A percentile compares a stretch with the other conserved stretches of the same genome.
Evolutionary conservation across 2,113 vertebrate genomes (phyloP).

Genomic region (Protomyctophum bolini): DNA sequence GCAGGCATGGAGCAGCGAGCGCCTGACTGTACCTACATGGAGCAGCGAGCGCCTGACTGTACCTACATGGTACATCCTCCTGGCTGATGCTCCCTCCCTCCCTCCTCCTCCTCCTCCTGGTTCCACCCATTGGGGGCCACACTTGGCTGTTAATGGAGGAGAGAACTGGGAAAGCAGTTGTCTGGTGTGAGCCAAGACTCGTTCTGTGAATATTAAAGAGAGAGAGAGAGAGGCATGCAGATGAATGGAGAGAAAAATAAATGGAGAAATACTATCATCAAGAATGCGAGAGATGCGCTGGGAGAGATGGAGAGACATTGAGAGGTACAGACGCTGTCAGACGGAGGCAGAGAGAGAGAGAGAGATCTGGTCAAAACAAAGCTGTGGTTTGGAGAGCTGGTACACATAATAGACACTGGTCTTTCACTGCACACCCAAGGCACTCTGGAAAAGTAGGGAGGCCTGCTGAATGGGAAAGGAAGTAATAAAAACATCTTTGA

Average conservation of each 20-base stretch:
- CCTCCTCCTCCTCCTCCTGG: slow-evolving; percentile 60
- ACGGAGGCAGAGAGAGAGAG: slow-evolving; percentile 39
- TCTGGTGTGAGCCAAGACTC: slow-evolving; percentile 77
- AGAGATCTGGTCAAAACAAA: slow-evolving; percentile 78
- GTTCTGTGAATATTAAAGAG: slow-evolving; percentile 85
- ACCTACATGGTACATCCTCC: slow-evolving; percentile 66
- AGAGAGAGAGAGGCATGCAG: slow-evolving; percentile 34
- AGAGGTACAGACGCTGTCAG: slow-evolving; percentile 2
- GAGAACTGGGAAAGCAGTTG: slow-evolving; percentile 68
- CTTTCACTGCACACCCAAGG: slow-evolving; percentile 75
- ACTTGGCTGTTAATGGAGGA: slow-evolving; percentile 73
- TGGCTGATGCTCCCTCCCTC: slow-evolving; percentile 76
- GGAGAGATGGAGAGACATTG: slow-evolving; percentile 26
- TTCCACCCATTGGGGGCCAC: slow-evolving; percentile 77
- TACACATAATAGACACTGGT: slow-evolving; percentile 75
- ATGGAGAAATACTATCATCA: slow-evolving; percentile 22
- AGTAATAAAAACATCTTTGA: slow-evolving; percentile 82
- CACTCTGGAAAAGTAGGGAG: slow-evolving; percentile 77
- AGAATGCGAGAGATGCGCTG: too few relatives aligned
- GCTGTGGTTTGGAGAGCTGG: slow-evolving; percentile 69
- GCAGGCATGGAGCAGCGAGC: too few relatives aligned
- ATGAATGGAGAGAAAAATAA: slow-evolving; percentile 6
- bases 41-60: too few relatives aligned
- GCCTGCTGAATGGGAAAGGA: slow-evolving; percentile 78
- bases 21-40: slow-evolving; percentile 35